Base-by-base conservation (phyloP, 2,888 invertebrate species). In the Amphipyra berbera region DNA sequence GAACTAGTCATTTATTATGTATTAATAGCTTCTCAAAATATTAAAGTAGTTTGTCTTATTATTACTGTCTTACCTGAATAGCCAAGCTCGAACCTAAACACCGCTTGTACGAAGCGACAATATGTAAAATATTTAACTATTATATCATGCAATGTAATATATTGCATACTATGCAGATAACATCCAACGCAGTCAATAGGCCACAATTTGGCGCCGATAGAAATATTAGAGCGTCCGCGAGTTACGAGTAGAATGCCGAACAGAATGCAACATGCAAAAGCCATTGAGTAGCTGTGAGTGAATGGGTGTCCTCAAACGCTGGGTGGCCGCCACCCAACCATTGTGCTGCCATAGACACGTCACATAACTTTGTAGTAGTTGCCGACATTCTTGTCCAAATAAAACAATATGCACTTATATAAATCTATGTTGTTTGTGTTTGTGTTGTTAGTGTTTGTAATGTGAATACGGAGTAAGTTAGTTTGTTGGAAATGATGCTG, bases 241-340 rank as follows among this genome's bases (percentile, higher is more conserved):
- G 82, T 82, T 59, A 56, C 64, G 65, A 50, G n/a, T 38, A 75
- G 73, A 83, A 78, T 81, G 74, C 63, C 70, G 77, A 69, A 76
- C 81, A 82, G 83, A 86, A 85, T 88, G 86, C 85, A 88, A 91
- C 92, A 90, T 88, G 89, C 88, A 89, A 91, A 90, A 88, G 87
- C 89, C 88, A 90, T 90, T 88, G 86, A 87, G 87, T 76, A 84
- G 83, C 79, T 73, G 69, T 69, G 78, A 82, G 77, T 85, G 86
- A 87, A 89, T 88, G 84, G 84, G 81, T 84, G 84, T 87, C 76
- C 77, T 77, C 66, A 72, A 81, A 77, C 78, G 79, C 73, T 73
- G 79, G 67, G 81, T 68, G 79, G 81, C 67, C 49, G 62, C 64
- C 66, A 38, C 56, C 66, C 71, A 59, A 48, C 60, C 78, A 84